phyloP scores from a whole-genome alignment of 2,797 vertebrate species.

The Scomberomorus guttatus region DNA sequence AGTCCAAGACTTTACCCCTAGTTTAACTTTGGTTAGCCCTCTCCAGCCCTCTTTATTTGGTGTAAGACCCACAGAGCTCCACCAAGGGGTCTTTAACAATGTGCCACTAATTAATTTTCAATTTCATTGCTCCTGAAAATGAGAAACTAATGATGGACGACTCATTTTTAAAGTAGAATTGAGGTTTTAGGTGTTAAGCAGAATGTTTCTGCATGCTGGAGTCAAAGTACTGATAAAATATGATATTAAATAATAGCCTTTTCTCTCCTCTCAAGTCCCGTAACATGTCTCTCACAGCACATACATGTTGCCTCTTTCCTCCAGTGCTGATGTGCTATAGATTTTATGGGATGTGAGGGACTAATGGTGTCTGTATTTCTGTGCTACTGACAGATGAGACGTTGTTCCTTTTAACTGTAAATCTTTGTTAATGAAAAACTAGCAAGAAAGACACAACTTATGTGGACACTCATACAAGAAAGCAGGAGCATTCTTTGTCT shows the following conservation, averaged over 20 bases:
- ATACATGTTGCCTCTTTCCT: neutral
- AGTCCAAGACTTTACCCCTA: too few species aligned
- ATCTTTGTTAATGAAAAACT: slow-evolving; percentile 9
- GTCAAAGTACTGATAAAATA: neutral
- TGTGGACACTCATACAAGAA: neutral
- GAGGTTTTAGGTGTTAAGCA: neutral
- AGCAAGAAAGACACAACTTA: neutral
- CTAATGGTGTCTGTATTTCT: neutral
- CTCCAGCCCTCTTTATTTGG: too few species aligned
- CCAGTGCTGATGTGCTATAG: neutral
- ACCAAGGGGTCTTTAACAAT: neutral
- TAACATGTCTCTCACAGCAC: neutral
- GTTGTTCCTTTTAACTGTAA: neutral
- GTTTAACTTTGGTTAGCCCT: too few species aligned
- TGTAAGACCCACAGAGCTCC: neutral
- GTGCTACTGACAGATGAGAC: neutral
- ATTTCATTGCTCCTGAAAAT: neutral
- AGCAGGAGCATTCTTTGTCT: neutral
- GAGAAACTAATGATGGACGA: neutral
- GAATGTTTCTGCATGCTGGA: neutral
- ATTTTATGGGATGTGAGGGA: neutral
- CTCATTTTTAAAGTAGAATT: neutral
- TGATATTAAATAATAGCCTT: neutral
- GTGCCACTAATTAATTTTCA: neutral
- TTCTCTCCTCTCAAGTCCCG: neutral